phyloP scores from a whole-genome alignment of 2,797 vertebrate genomes.

The Typhlichthys eigenmanni region DNA sequence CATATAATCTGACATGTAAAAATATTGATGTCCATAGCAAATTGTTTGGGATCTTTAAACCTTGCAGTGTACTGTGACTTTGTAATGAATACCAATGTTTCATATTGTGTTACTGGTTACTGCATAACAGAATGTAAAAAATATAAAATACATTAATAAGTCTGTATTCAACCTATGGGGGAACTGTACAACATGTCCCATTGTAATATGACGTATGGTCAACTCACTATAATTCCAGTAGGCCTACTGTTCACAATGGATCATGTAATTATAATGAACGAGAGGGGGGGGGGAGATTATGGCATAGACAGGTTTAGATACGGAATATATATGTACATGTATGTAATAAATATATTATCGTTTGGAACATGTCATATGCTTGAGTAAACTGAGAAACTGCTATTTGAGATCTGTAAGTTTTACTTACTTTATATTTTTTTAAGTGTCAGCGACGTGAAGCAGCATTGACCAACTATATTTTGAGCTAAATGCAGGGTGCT shows the following conservation, averaged over 20 bases:
- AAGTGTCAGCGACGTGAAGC: not conserved
- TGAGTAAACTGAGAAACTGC: slow-evolving; percentile 7
- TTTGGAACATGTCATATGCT: slow-evolving; percentile 66
- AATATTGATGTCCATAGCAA: slow-evolving; percentile 33
- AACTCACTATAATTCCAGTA: slow-evolving; percentile 45
- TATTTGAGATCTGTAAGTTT: slow-evolving; percentile 1
- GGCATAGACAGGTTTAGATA: slow-evolving; percentile 53
- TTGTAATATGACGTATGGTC: slow-evolving; percentile 34
- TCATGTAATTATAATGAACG: slow-evolving; percentile 38
- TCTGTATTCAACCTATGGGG: slow-evolving; percentile 17
- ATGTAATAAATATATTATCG: slow-evolving; percentile 59
- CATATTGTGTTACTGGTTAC: slow-evolving; percentile 32
- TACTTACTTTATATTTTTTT: not conserved
- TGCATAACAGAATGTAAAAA: slow-evolving; percentile 35
- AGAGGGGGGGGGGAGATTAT: slow-evolving; percentile 50
- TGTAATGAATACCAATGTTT: slow-evolving; percentile 40
- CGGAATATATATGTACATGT: slow-evolving; percentile 66
- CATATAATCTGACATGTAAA: slow-evolving; percentile 47
- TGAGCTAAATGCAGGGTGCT: slow-evolving; percentile 35
- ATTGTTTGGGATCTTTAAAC: slow-evolving; percentile 45
- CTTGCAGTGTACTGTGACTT: slow-evolving; percentile 49
- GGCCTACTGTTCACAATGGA: slow-evolving; percentile 21
- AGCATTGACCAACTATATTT: slow-evolving; percentile 21
- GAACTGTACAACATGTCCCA: slow-evolving; percentile 29
- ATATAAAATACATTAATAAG: slow-evolving; percentile 9